phyloP scores from a whole-genome alignment of 2,113 vertebrate species.

The Aplodontia rufa region DNA sequence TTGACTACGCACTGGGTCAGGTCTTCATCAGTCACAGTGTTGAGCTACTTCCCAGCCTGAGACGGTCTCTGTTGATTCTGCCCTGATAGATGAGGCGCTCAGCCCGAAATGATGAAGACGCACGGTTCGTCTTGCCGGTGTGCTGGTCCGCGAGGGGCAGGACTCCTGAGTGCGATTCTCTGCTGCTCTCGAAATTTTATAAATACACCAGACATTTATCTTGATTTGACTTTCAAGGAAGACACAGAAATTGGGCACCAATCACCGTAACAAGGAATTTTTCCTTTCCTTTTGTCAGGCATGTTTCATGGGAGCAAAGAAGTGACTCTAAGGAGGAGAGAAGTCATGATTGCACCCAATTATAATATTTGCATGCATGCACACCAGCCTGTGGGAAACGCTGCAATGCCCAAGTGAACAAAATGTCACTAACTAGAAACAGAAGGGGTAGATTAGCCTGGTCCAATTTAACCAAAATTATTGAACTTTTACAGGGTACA shows the following conservation, averaged over 20 bases:
- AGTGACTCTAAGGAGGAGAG: constrained; percentile 43
- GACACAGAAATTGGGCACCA: constrained; percentile 54
- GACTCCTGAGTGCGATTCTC: neutral
- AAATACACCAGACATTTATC: constrained; percentile 49
- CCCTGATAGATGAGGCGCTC: constrained; percentile 32
- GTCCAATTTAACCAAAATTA: constrained; percentile 1
- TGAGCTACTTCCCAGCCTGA: neutral
- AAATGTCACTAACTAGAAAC: neutral
- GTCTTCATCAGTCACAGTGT: neutral
- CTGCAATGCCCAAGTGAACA: neutral
- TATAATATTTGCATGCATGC: neutral
- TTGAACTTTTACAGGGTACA: neutral
- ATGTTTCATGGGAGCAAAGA: constrained; percentile 60
- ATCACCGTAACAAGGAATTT: constrained; percentile 64
- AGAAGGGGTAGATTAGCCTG: neutral
- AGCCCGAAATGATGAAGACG: constrained; percentile 26
- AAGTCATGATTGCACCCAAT: constrained; percentile 46
- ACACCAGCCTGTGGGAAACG: neutral
- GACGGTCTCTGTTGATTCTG: neutral
- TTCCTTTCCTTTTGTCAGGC: constrained; percentile 55
- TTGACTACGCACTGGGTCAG: neutral
- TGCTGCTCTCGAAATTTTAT: neutral
- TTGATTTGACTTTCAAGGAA: constrained; percentile 60
- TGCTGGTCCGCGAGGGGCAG: neutral
- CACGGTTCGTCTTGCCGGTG: neutral